Percentiles rank a stretch among this genome's conserved stretches.
These are phyloP conservation scores for Hypolimnas misippus DNA, from an alignment of 2,888 invertebrate species.

Conservation along the genomic window DNA sequence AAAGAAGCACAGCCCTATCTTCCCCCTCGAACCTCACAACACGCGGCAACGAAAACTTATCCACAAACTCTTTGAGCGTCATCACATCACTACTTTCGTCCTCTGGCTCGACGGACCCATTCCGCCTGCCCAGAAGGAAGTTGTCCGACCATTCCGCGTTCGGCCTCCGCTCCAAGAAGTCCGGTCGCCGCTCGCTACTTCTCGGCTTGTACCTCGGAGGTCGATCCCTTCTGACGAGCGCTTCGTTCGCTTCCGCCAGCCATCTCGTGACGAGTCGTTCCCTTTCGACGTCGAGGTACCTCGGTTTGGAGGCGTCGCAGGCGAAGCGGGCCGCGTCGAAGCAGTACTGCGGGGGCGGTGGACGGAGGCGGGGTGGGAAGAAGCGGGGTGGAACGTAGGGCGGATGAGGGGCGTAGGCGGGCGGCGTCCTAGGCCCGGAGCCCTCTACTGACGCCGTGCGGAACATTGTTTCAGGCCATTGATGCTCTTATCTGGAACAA, in stretches of 20 bases:
- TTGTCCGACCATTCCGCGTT: slow-evolving; percentile 77
- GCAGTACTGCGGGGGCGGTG: slow-evolving; percentile 80
- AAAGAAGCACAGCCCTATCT: slow-evolving; percentile 85
- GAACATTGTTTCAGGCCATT: slow-evolving; percentile 80
- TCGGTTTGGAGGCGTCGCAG: slow-evolving; percentile 77
- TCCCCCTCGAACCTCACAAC: slow-evolving; percentile 84
- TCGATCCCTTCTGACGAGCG: slow-evolving; percentile 71
- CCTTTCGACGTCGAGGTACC: slow-evolving; percentile 78
- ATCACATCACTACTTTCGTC: slow-evolving; percentile 78
- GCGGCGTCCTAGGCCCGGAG: slow-evolving; percentile 80
- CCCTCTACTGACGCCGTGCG: slow-evolving; percentile 82
- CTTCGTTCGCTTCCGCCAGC: slow-evolving; percentile 81
- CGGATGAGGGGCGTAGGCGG: slow-evolving; percentile 79
- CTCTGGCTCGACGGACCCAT: slow-evolving; percentile 74
- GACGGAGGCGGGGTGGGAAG: slow-evolving; percentile 75
- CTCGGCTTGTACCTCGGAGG: slow-evolving; percentile 77
- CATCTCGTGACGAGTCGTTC: slow-evolving; percentile 78
- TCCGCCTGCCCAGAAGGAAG: slow-evolving; percentile 70
- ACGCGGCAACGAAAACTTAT: slow-evolving; percentile 85
- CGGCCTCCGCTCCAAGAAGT: slow-evolving; percentile 69
- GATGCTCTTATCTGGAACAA: slow-evolving; percentile 69
- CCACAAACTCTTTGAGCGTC: slow-evolving; percentile 84
- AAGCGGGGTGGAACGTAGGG: slow-evolving; percentile 74
- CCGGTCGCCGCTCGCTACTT: slow-evolving; percentile 78
- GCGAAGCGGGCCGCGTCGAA: slow-evolving; percentile 82